Evolutionary conservation across 2,113 vertebrate species (phyloP).

Genomic region (Notothenia coriiceps): DNA sequence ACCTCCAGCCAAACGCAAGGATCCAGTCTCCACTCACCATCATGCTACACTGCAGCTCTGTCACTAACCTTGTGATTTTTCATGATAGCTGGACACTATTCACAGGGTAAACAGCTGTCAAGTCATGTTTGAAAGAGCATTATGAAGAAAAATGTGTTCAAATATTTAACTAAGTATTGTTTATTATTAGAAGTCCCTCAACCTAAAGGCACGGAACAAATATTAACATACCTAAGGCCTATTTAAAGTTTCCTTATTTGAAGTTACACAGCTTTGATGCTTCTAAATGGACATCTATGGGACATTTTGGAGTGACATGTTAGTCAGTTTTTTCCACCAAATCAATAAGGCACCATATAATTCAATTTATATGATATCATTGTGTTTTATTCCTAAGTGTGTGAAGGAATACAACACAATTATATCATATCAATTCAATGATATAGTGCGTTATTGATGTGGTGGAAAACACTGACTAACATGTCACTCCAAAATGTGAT

Average conservation of each 20-base stretch:
- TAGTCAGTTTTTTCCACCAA: too few relatives aligned
- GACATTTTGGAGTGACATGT: too few relatives aligned
- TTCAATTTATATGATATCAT: too few relatives aligned
- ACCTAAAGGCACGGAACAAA: not conserved
- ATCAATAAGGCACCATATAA: too few relatives aligned
- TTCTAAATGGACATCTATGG: not conserved
- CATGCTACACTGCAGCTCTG: not conserved
- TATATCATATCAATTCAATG: not conserved
- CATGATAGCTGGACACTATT: not conserved
- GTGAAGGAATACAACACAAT: not conserved
- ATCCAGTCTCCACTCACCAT: not conserved
- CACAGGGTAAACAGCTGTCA: not conserved
- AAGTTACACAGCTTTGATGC: not conserved
- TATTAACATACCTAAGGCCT: too few relatives aligned
- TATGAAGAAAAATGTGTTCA: not conserved
- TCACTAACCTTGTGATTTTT: not conserved
- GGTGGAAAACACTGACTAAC: not conserved
- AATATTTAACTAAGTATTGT: not conserved
- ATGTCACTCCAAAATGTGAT: not conserved
- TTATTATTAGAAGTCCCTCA: not conserved
- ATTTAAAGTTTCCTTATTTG: not conserved
- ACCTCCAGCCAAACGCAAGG: not conserved
- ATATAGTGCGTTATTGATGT: constrained; percentile 1
- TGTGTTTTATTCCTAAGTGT: not conserved
- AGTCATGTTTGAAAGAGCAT: not conserved